Evolutionary conservation across 1,140 invertebrate species (phyloP), one percentile per base, ranked within the genome.

Genomic region (Camponotus vicinus): DNA sequence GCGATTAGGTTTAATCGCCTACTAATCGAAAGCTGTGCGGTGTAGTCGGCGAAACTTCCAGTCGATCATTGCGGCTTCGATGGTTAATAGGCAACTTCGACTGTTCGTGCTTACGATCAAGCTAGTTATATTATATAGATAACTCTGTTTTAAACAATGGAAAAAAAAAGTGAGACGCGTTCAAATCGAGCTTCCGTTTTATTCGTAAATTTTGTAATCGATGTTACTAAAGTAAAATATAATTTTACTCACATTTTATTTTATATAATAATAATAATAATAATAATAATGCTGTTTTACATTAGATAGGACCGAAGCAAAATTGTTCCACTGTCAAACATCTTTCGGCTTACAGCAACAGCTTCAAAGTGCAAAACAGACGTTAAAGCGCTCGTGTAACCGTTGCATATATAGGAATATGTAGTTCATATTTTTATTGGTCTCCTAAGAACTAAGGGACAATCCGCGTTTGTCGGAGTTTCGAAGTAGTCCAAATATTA

Each of bases 401-500:
- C 34, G 27, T 42, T 59, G 67, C 55, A 27, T 59, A 40, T 13
- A 18, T 21, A n/a, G 13, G 42, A 37, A 15, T 75, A 45, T 55
- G 40, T 57, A 40, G 57, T 9, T 18, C 40, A 9, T 75, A 78
- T 78, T 85, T 85, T 85, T 85, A 85, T 85, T 34, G 61, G 42
- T 45, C 34, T 66, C 32, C 27, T 52, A 66, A 86, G 52, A 52
- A 52, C 49, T 76, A 76, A 55, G 27, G 37, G 15, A 11, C 79
- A 64, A 86, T 73, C 70, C 13, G 86, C 55, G 66, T 55, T 52
- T 3, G 57, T 21, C 32, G 52, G 11, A 18, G 15, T 49, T 32
- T 67, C 78, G 55, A 21, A 57, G 18, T n/a, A 86, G 45, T 89
- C 42, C 69, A 90, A 90, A 91, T 90, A 87, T 91, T 90, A 69